A percentile compares a stretch with the other conserved stretches of the same genome.
Evolutionary conservation across 2,888 invertebrate genomes (phyloP).

Genomic region (Caenorhabditis virilis): DNA sequence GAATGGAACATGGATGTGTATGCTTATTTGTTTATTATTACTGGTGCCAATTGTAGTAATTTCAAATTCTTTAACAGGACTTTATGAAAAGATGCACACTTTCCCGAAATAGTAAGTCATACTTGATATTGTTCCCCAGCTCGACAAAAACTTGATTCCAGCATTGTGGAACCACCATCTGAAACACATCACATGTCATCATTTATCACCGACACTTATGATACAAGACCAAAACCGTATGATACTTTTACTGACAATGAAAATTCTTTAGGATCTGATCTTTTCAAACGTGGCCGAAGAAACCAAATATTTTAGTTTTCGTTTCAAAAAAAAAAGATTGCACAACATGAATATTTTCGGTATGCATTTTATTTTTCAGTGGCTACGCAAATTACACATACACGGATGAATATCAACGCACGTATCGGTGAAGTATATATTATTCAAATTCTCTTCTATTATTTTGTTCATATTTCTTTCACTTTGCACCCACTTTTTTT

Average conservation of each 20-base stretch:
- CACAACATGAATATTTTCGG: neutral
- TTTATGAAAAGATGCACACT: constrained; percentile 70
- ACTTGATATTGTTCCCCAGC: too few relatives aligned
- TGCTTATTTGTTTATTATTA: constrained; percentile 70
- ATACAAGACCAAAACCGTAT: constrained; percentile 56
- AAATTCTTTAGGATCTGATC: neutral
- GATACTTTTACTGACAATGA: constrained; percentile 9
- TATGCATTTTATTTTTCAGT: constrained; percentile 22
- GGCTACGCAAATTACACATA: constrained; percentile 52
- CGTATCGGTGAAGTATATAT: constrained; percentile 40
- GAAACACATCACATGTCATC: constrained; percentile 57
- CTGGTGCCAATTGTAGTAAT: constrained; percentile 70
- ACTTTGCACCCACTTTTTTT: neutral
- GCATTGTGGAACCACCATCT: constrained; percentile 56
- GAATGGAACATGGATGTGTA: constrained; percentile 72
- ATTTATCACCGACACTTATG: constrained; percentile 64
- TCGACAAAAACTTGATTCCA: too few relatives aligned
- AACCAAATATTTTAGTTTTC: neutral
- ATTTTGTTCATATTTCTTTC: neutral
- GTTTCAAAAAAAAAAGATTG: neutral
- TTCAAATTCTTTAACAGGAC: constrained; percentile 69
- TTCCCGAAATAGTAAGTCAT: constrained; percentile 67
- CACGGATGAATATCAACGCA: constrained; percentile 52
- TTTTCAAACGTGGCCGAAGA: too few relatives aligned
- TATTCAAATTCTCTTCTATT: neutral